phyloP scores from a whole-genome alignment of 2,888 invertebrate species.

The Germaria angustata region DNA sequence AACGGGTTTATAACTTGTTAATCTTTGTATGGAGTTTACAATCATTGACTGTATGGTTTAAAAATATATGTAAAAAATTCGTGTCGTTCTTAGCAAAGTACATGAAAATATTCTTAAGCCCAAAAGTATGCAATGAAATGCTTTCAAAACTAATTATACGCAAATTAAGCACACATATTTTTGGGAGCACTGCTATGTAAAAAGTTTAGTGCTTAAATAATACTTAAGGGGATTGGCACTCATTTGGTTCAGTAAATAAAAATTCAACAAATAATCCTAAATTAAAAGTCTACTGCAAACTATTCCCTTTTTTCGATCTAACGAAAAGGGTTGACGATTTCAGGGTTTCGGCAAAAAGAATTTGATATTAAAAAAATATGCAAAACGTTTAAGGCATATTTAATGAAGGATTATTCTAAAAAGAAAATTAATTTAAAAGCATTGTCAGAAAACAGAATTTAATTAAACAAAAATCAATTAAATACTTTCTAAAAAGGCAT shows the following conservation, averaged over 20 bases:
- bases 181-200: not conserved
- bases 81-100: constrained; percentile 4
- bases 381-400: constrained; percentile 47
- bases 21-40: constrained; percentile 37
- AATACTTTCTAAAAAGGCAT: not conserved
- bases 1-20: constrained; percentile 35
- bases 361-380: not conserved
- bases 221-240: constrained; percentile 50
- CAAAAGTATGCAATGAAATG: constrained; percentile 54
- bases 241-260: constrained; percentile 42
- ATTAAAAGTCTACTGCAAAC: not conserved
- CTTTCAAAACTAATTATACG: constrained; percentile 70
- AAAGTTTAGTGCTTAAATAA: constrained; percentile 41
- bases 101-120: constrained; percentile 67
- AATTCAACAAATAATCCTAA: constrained; percentile 3
- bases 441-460: not conserved
- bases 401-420: constrained; percentile 18
- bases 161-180: constrained; percentile 65
- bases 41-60: not conserved
- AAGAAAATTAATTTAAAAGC: not conserved
- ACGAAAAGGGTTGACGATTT: constrained; percentile 36
- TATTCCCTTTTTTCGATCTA: not conserved
- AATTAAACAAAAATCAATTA: constrained; percentile 23
- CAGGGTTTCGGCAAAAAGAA: not conserved
- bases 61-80: not conserved